Base-by-base conservation (phyloP, 2,888 invertebrate genomes). In the Eilema depressum region DNA sequence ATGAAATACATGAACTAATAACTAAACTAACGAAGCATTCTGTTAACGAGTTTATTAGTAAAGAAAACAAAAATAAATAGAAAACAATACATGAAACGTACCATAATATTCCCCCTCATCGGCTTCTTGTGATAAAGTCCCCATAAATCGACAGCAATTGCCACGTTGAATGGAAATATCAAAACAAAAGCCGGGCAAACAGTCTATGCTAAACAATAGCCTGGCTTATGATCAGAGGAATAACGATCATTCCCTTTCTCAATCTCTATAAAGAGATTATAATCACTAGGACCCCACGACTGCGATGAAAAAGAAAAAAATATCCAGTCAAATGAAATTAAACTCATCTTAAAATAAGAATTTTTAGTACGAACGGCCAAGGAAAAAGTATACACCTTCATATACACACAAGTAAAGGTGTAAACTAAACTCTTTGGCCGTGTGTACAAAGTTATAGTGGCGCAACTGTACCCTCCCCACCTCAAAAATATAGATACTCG, bases 401-500 rank as follows among this genome's bases (percentile, higher is more conserved):
- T 11, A 37, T 11, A 14, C 14, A 37, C 12, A 37, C 12, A 37
- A 12, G 14, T 37, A 37, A 37, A 37, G 11, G 12, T 37, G 30
- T 30, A 30, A 4, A 37, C 37, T 30, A 7, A 37, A 12, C 14
- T 37, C 37, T 12, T 37, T 41, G 41, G 41, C 14, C 7, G 30
- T 41, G 41, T 17, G 41, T 41, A 4, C 17, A 41, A 17, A 4
- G 2, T 60, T 30, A 56, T 33, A 57, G 66, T 66, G 66, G 66
- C 57, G 57, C 66, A 8, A 57, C 66, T 66, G 66, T 66, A 37
- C 56, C 25, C 33, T 57, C 4, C 20, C 3, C 11, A 53, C 20
- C 10, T 61, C n/a, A 14, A 66, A n/a, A 10, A 65, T 53, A 56
- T 61, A n/a, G 3, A 65, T 53, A 56, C 53, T 26, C 23, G 23